A percentile compares a stretch with the other conserved stretches of the same genome.
phyloP scores from a whole-genome alignment of 1,140 invertebrate genomes.

The Aphelenchoides besseyi region DNA sequence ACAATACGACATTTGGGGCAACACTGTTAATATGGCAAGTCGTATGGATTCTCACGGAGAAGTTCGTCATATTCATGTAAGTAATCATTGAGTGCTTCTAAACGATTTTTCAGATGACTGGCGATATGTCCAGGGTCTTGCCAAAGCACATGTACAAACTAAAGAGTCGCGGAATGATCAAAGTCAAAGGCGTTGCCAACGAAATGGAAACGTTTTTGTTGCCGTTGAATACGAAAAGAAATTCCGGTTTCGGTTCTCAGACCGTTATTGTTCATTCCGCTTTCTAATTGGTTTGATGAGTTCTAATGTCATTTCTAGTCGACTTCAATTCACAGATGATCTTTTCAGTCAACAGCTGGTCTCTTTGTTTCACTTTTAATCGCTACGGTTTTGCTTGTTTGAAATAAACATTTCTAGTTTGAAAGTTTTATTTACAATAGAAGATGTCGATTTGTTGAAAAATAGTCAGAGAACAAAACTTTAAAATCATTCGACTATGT shows the following conservation, averaged over 20 bases:
- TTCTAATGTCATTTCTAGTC: background rate
- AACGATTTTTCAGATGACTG: slow-evolving; percentile 52
- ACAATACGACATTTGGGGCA: slow-evolving; percentile 97
- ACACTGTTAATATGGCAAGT: slow-evolving; percentile 92
- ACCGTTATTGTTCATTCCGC: background rate
- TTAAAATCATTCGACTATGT: too few relatives aligned
- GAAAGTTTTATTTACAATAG: too few relatives aligned
- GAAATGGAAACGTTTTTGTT: slow-evolving; percentile 55
- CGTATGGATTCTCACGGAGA: slow-evolving; percentile 91
- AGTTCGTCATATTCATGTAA: slow-evolving; percentile 73
- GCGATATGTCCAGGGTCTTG: slow-evolving; percentile 43
- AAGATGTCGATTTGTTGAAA: too few relatives aligned
- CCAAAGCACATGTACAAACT: slow-evolving; percentile 41
- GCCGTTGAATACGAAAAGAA: slow-evolving; percentile 46
- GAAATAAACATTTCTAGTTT: too few relatives aligned
- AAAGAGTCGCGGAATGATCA: slow-evolving; percentile 50
- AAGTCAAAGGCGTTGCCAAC: slow-evolving; percentile 50
- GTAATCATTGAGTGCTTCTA: slow-evolving; percentile 11
- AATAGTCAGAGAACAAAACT: too few relatives aligned
- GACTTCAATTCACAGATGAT: too few relatives aligned
- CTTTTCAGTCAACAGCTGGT: too few relatives aligned
- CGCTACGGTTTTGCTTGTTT: too few relatives aligned
- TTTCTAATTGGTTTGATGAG: too few relatives aligned
- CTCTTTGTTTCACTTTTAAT: too few relatives aligned
- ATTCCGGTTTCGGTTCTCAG: slow-evolving; percentile 36